Evolutionary conservation across 2,797 vertebrate species (phyloP), one percentile per base, ranked within the genome.

Genomic region (Microhierax caerulescens): DNA sequence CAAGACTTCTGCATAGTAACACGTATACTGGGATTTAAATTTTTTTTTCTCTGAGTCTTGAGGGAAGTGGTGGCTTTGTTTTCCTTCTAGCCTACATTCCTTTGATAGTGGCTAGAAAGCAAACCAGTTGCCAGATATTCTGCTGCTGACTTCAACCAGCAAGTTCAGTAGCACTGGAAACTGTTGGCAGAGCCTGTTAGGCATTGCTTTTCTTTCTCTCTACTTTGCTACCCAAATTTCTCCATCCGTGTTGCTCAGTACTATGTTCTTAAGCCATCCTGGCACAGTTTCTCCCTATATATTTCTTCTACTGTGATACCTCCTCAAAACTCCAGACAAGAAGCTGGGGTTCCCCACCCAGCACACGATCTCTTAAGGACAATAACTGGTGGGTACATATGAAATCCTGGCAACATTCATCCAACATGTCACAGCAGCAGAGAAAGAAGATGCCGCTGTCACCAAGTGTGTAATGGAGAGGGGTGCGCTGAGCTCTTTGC

Each of bases 81-180:
- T 86, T 76, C 16, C 50, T 94, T 53, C 75, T 85, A 59, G 43
- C 43, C 84, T 85, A 4, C 76, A 17, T 67, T 93, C 82, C 50
- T 90, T 68, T 77, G 75, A 88, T n/a, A 85, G 75, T 61, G 56
- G 41, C 60, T 80, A 79, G 91, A 93, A 96, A 77, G 75, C 65
- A 85, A 89, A 57, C 11, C 51, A 53, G 39, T 36, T 91, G 67
- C 87, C 84, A 74, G 90, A 63, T 93, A 32, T 95, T 94, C 51
- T 76, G 60, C 68, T 94, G 53, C 74, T 47, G 53, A 61, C 67
- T 93, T 79, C 54, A 88, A 1, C 24, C 64, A 63, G 57, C 54
- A 48, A 82, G 64, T 64, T 80, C 94, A 51, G 85, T 83, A 85
- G 87, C 1, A 0, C 48, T 67, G 43, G 64, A 79, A 88, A 37